Evolutionary conservation across 2,113 vertebrate species (phyloP), one percentile per base, ranked within the genome.

Genomic region (Prochilodus magdalenae): DNA sequence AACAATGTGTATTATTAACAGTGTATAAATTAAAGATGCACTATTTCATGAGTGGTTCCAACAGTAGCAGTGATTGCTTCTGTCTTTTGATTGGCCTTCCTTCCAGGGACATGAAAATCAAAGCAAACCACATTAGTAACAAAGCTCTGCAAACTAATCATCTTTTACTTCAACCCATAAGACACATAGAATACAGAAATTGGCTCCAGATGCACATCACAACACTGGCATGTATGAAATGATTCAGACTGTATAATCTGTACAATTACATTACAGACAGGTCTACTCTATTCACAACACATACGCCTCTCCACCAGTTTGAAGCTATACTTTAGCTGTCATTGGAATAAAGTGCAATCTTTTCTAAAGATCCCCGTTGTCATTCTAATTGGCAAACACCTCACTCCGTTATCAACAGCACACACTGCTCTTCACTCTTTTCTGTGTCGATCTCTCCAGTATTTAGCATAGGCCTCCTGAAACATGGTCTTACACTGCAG

Each of bases 401-500:
- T n/a, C 30, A 70, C n/a, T 44, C 12, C 30, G 22, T 7, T 24
- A 66, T 10, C 6, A 10, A 11, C 5, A 30, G 3, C 29, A 55
- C 49, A 73, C 22, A 66, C 12, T 44, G n/a, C 16, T 78, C 24
- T 20, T 84, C 16, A 75, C 49, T 76, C 15, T 65, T 81, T 85
- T 0, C 73, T 83, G 0, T 81, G 86, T 83, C 93, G 89, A 18
- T 88, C 91, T 49, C 87, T 92, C 96, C 96, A 94, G 75, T 99
- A 99, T 62, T 94, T 94, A 75, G 88, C 78, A 22, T 98, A 99
- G 0, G 94, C 91, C 30, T 91, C 88, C 75, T 97, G 91, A 55
- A 99, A 99, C 97, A 99, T 98, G 27, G 92, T 89, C 82, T 96
- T 97, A 75, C 97, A 99, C 53, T 86, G 11, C 81, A 99, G 95